Base-by-base conservation (phyloP, 2,888 invertebrate genomes). In the Cerastoderma edule region DNA sequence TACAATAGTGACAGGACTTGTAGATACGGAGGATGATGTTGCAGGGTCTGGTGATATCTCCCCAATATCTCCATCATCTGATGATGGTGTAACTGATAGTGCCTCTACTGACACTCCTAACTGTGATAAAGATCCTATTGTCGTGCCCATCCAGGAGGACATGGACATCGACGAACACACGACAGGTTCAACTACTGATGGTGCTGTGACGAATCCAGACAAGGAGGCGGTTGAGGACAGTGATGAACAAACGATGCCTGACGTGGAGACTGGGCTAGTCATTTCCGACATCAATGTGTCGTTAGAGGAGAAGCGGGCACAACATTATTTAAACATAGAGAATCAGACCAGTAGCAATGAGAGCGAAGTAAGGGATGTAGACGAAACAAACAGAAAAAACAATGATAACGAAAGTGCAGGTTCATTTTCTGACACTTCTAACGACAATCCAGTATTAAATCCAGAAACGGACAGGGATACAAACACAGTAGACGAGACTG, bases 91-190 rank as follows among this genome's bases (percentile, higher is more conserved):
- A n/a, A 39, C 24, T 30, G 27, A 27, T 54, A 35, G 60, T 44
- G 57, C 66, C 30, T 44, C 50, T 13, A 39, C 64, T 33, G n/a
- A 44, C 16, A 39, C 44, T 24, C 13, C 56, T 19, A 33, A 50
- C 70, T 79, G 79, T 79, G 79, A 79, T 79, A 79, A 67, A 33
- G 67, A 63, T 39, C 50, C 70, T 57, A 60, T 63, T 50, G 27
- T 67, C 44, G 57, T 54, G 48, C 65, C 66, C 30, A 72, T 57
- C 39, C 70, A 28, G 46, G 48, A n/a, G 27, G 74, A 75, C 28
- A 65, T 69, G 60, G 60, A 60, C 10, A 35, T 60, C 5, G 60
- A 60, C 13, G 60, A 60, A n/a, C n/a, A 39, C 39, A 8, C 27
- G 3, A 13, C 39, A 13, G 35, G 24, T 39, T 0, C 16, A 2